Conservation (phyloP, 2,113 vertebrate genomes). For the Apodemus speciosus region DNA sequence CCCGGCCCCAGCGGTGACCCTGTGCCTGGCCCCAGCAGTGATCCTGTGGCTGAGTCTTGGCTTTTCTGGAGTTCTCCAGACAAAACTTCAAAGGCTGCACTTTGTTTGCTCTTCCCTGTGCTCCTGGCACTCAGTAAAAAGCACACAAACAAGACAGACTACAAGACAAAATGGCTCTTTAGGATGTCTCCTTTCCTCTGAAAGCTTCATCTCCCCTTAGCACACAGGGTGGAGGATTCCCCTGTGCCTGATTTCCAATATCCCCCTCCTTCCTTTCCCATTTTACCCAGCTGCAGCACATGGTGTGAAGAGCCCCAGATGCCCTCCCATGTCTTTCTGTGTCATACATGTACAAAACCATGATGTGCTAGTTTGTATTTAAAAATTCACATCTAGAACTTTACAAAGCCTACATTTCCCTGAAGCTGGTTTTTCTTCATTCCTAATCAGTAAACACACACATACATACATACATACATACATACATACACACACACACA, state of each 20-base stretch:
- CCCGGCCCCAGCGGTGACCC: too few species aligned
- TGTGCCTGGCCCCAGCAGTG: too few species aligned
- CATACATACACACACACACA: too few species aligned
- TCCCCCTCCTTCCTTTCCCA: neutral
- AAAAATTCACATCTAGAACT: neutral
- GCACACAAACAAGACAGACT: neutral
- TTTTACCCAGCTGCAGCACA: neutral
- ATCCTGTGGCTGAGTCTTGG: neutral
- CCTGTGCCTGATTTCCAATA: neutral
- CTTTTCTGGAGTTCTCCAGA: fast-evolving
- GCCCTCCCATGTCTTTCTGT: neutral
- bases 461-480: too few species aligned
- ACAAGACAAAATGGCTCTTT: neutral
- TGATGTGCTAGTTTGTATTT: neutral
- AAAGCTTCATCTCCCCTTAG: neutral
- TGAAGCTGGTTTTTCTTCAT: neutral
- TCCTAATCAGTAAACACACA: too few species aligned
- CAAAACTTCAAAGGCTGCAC: neutral
- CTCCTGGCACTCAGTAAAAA: neutral
- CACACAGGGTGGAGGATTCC: too few species aligned
- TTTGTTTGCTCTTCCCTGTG: neutral
- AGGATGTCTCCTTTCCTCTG: neutral
- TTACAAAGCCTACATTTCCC: neutral
- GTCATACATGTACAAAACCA: neutral
- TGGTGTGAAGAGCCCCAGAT: fast-evolving